Percentiles rank a stretch among this genome's conserved stretches.
Evolutionary conservation across 2,888 invertebrate species (phyloP).

Genomic region (Oscheius onirici): DNA sequence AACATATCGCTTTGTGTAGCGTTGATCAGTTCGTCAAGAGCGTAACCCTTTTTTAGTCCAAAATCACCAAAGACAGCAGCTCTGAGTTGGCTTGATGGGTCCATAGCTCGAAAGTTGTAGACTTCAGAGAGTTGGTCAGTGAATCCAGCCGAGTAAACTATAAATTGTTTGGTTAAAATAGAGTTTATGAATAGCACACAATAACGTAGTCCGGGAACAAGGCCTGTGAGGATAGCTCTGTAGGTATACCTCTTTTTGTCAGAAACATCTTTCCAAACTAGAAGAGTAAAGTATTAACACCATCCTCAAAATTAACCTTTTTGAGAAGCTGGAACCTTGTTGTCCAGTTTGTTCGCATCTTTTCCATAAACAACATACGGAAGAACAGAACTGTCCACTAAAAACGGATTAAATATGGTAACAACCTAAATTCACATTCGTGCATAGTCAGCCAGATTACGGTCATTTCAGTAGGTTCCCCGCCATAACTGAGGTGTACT

Average conservation of each 20-base stretch:
- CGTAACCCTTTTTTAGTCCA: constrained; percentile 90
- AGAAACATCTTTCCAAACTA: not conserved
- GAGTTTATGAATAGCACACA: constrained; percentile 33
- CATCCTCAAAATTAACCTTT: not conserved
- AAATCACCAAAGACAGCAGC: constrained; percentile 89
- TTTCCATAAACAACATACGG: constrained; percentile 19
- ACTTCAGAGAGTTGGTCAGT: constrained; percentile 51
- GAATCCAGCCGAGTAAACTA: constrained; percentile 64
- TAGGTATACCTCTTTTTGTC: constrained; percentile 17
- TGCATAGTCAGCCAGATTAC: constrained; percentile 51
- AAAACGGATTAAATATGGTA: not conserved
- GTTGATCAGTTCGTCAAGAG: constrained; percentile 83
- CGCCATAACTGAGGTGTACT: constrained; percentile 46
- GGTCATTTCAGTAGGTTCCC: constrained; percentile 41
- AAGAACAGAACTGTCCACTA: constrained; percentile 2
- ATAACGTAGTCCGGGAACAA: constrained; percentile 39
- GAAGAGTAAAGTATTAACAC: not conserved
- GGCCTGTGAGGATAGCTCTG: constrained; percentile 10
- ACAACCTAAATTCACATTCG: constrained; percentile 35
- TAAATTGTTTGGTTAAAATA: constrained; percentile 1
- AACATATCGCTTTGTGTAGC: constrained; percentile 81
- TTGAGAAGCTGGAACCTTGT: not conserved
- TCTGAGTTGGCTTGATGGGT: constrained; percentile 39
- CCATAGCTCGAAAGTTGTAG: constrained; percentile 56
- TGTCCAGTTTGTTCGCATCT: not conserved